Conservation (phyloP, 2,888 invertebrate species). For the Abrostola triplasia region DNA sequence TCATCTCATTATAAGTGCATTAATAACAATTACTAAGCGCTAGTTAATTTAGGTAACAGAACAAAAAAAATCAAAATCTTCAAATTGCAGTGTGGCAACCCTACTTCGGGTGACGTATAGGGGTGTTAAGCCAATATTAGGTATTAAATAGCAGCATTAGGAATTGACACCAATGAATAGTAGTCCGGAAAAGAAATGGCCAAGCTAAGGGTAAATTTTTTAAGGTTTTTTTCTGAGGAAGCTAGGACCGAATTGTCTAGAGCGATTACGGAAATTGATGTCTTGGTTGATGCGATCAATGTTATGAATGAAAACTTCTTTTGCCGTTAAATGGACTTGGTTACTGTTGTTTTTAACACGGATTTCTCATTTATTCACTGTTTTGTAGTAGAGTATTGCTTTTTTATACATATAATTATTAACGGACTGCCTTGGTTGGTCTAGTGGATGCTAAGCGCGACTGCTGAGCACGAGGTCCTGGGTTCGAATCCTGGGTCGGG, state of each 20-base stretch:
- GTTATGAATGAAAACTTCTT: background rate
- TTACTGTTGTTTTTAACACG: background rate
- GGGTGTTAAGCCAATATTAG: slow-evolving; percentile 71
- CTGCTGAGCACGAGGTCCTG: no score
- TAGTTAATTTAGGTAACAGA: no score
- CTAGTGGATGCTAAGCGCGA: no score
- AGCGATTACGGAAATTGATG: slow-evolving; percentile 31
- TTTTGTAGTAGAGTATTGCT: no score
- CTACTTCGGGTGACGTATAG: slow-evolving; percentile 46
- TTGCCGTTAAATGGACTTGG: background rate
- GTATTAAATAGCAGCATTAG: slow-evolving; percentile 72
- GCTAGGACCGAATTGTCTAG: slow-evolving; percentile 10
- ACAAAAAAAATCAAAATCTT: no score
- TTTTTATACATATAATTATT: no score
- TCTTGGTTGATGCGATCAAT: slow-evolving; percentile 5
- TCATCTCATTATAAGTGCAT: no score
- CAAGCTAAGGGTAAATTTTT: slow-evolving; percentile 31
- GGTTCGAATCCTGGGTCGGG: no score
- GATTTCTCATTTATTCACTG: no score
- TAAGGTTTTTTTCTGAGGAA: slow-evolving; percentile 18
- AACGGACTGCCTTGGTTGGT: no score
- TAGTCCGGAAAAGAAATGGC: slow-evolving; percentile 46
- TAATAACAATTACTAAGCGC: no score
- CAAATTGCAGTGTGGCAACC: no score
- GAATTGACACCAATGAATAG: slow-evolving; percentile 57